These are phyloP conservation scores for Myoxocephalus aenaeus DNA, from an alignment of 2,797 vertebrate species.

Conservation along the genomic window DNA sequence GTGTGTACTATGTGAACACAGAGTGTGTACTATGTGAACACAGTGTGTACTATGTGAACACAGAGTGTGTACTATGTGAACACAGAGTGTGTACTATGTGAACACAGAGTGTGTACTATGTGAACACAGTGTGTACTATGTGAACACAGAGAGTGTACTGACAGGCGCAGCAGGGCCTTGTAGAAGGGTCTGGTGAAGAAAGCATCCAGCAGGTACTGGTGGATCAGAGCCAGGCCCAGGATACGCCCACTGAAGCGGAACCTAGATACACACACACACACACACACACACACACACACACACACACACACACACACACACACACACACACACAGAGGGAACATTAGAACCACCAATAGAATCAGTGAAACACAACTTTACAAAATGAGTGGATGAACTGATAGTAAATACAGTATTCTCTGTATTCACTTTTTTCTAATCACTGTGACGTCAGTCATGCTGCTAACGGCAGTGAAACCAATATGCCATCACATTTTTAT, in stretches of 20 bases:
- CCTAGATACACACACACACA: constrained; percentile 78
- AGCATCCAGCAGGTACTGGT: constrained; percentile 96
- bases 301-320: constrained; percentile 27
- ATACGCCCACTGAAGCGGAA: constrained; percentile 98
- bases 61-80: too few relatives aligned
- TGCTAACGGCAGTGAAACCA: too few relatives aligned
- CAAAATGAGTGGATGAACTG: background rate
- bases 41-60: too few relatives aligned
- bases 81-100: too few relatives aligned
- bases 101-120: too few relatives aligned
- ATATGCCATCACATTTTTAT: too few relatives aligned
- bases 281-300: constrained; percentile 32
- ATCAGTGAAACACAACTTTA: background rate
- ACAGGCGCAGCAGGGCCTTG: constrained; percentile 95
- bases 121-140: background rate
- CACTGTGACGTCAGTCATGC: background rate
- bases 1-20: too few relatives aligned
- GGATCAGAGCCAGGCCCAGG: constrained; percentile 95
- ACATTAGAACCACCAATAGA: background rate
- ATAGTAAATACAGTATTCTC: background rate
- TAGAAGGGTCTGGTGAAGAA: constrained; percentile 92
- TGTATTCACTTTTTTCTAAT: background rate
- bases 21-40: background rate
- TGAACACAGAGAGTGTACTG: constrained; percentile 72
- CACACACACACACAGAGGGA: constrained; percentile 17